Percentiles rank a stretch among this genome's conserved stretches.
These are phyloP conservation scores for Oncorhynchus nerka DNA, from an alignment of 2,113 vertebrate species.

Conservation along the genomic window DNA sequence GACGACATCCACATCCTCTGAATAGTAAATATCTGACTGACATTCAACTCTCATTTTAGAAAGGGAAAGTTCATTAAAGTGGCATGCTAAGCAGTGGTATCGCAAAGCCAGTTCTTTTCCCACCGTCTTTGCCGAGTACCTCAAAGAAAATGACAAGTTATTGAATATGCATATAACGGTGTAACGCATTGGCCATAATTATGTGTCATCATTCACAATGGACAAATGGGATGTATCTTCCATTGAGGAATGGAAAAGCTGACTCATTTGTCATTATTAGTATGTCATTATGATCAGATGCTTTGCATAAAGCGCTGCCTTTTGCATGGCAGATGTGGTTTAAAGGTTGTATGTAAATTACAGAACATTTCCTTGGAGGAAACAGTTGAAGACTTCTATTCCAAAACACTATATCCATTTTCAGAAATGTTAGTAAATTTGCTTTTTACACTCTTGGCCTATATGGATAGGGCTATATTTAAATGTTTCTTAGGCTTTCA, in stretches of 20 bases:
- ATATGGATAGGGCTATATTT: too few species aligned
- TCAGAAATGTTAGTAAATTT: too few species aligned
- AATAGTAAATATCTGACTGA: slow-evolving; percentile 29
- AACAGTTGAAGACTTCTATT: not conserved
- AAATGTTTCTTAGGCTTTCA: too few species aligned
- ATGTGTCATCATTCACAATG: slow-evolving; percentile 32
- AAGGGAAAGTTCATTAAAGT: slow-evolving; percentile 49
- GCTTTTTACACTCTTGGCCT: too few species aligned
- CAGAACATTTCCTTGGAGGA: slow-evolving; percentile 46
- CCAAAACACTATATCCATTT: too few species aligned
- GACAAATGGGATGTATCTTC: slow-evolving; percentile 31
- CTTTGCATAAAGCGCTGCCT: slow-evolving; percentile 21
- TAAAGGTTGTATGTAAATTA: slow-evolving; percentile 26
- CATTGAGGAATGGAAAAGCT: slow-evolving; percentile 30
- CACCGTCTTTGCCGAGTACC: slow-evolving; percentile 36
- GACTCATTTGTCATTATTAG: slow-evolving; percentile 1
- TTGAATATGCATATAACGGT: slow-evolving; percentile 25
- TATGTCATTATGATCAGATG: not conserved
- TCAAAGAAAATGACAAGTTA: slow-evolving; percentile 29
- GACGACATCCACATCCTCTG: not conserved
- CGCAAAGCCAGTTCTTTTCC: slow-evolving; percentile 60
- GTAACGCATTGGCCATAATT: slow-evolving; percentile 36
- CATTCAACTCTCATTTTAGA: slow-evolving; percentile 37
- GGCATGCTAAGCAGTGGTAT: slow-evolving; percentile 42
- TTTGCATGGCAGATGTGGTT: slow-evolving; percentile 24